These are phyloP conservation scores for Sebastes hopkinsi DNA, from an alignment of 2,797 vertebrate genomes.

Conservation along the genomic window DNA sequence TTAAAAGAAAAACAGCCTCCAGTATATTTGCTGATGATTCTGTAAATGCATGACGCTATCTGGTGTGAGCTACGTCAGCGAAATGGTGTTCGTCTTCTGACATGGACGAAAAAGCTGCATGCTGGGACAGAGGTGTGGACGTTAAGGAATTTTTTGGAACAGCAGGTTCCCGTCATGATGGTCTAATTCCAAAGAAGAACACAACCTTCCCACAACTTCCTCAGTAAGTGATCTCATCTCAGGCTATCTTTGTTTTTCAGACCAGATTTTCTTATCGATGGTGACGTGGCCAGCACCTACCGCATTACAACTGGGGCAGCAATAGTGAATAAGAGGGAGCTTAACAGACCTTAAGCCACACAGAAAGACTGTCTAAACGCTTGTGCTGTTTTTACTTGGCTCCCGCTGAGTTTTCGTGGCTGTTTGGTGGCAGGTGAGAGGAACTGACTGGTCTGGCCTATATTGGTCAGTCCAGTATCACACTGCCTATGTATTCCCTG, in stretches of 20 bases:
- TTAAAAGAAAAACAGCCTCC: conserved; percentile 18
- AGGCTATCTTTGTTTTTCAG: conserved; percentile 36
- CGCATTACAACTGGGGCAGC: conserved; percentile 9
- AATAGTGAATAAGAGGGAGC: conserved; percentile 15
- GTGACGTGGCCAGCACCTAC: conserved; percentile 14
- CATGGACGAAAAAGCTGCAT: background rate
- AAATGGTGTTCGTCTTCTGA: conserved; percentile 13
- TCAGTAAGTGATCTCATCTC: conserved; percentile 52
- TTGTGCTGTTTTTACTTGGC: background rate
- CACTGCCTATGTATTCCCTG: background rate
- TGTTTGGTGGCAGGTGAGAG: conserved; percentile 19
- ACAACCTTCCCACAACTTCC: conserved; percentile 43
- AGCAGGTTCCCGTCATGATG: conserved; percentile 44
- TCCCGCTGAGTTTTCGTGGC: conserved; percentile 16
- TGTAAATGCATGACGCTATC: background rate
- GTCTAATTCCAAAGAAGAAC: conserved; percentile 44
- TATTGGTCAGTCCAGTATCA: background rate
- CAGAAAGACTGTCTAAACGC: conserved; percentile 1
- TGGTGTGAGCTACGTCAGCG: background rate
- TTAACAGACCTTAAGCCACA: conserved; percentile 8
- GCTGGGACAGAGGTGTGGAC: conserved; percentile 30
- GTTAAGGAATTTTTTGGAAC: conserved; percentile 27
- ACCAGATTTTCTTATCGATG: conserved; percentile 49
- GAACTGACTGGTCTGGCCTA: background rate
- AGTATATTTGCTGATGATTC: background rate